Percentiles rank a stretch among this genome's conserved stretches.
These are phyloP conservation scores for Imbricaverruca yamaguchii DNA, from an alignment of 2,888 invertebrate species.

Conservation along the genomic window DNA sequence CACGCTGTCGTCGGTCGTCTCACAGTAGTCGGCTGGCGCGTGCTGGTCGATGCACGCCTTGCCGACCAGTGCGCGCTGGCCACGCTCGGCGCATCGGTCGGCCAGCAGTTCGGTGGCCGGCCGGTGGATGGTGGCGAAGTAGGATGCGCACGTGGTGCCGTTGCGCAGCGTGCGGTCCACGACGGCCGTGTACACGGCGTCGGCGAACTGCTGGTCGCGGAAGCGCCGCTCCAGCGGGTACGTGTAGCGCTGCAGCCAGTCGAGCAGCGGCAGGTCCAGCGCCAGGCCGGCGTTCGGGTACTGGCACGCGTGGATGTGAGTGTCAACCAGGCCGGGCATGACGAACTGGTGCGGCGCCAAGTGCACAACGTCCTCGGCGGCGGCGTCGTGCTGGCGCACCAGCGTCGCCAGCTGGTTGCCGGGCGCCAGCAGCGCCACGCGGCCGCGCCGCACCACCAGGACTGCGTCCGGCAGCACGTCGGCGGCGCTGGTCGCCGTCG, in stretches of 20 bases:
- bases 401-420: background rate
- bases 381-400: background rate
- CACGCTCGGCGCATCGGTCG: slow-evolving; percentile 54
- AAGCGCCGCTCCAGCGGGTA: slow-evolving; percentile 74
- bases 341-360: slow-evolving; percentile 49
- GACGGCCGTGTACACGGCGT: slow-evolving; percentile 61
- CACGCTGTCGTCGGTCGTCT: slow-evolving; percentile 30
- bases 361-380: background rate
- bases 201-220: slow-evolving; percentile 58
- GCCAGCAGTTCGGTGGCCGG: slow-evolving; percentile 63
- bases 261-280: slow-evolving; percentile 65
- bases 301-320: slow-evolving; percentile 85
- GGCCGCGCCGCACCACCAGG: background rate
- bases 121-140: slow-evolving; percentile 71
- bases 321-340: slow-evolving; percentile 81
- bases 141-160: slow-evolving; percentile 85
- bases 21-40: slow-evolving; percentile 40
- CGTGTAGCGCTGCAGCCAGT: slow-evolving; percentile 79
- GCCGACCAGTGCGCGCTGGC: slow-evolving; percentile 77
- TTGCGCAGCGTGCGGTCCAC: slow-evolving; percentile 66
- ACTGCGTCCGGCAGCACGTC: slow-evolving; percentile 48
- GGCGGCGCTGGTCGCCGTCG: slow-evolving; percentile 37
- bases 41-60: slow-evolving; percentile 71
- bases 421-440: background rate
- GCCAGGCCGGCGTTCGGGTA: slow-evolving; percentile 78